Percentiles rank a stretch among this genome's conserved stretches.
Conservation (phyloP, 92 coral and sea anemone species). For the Palythoa grandiflora region DNA sequence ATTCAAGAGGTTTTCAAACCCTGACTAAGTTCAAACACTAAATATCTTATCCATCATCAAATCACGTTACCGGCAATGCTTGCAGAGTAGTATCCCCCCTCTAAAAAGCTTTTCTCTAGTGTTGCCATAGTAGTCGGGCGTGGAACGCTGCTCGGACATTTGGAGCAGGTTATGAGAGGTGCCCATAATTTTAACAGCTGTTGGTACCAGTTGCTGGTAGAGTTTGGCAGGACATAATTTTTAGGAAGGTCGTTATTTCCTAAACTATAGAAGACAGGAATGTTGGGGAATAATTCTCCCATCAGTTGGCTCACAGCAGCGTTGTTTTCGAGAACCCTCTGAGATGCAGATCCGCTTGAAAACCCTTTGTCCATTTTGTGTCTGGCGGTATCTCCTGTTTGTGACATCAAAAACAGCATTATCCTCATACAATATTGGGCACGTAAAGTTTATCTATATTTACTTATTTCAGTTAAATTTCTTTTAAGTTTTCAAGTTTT, state of each 20-base stretch:
- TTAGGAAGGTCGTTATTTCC: slow-evolving; percentile 98
- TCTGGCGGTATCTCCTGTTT: too few relatives aligned
- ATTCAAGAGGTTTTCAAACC: too few relatives aligned
- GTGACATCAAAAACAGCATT: too few relatives aligned
- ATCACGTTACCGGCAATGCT: slow-evolving; percentile 65
- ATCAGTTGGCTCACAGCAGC: slow-evolving; percentile 37
- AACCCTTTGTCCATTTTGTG: slow-evolving; percentile 27
- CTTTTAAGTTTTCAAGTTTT: too few relatives aligned
- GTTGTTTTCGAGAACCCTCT: slow-evolving; percentile 71
- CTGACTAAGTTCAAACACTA: not conserved
- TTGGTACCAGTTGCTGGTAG: slow-evolving; percentile 74
- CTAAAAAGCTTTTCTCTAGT: slow-evolving; percentile 40
- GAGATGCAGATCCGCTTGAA: slow-evolving; percentile 56
- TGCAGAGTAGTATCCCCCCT: slow-evolving; percentile 73
- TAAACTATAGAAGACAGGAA: slow-evolving; percentile 84
- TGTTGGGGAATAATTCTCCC: slow-evolving; percentile 62
- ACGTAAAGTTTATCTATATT: too few relatives aligned
- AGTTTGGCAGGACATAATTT: slow-evolving; percentile 79
- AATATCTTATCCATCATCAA: too few relatives aligned
- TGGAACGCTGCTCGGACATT: slow-evolving; percentile 26
- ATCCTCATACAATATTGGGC: too few relatives aligned
- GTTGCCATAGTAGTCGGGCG: not conserved
- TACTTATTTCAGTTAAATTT: too few relatives aligned
- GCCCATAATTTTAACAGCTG: slow-evolving; percentile 74
- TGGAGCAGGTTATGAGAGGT: slow-evolving; percentile 76